Percentiles rank a stretch among this genome's conserved stretches.
phyloP scores from a whole-genome alignment of 2,888 invertebrate species.

The Caenorhabditis sinica region DNA sequence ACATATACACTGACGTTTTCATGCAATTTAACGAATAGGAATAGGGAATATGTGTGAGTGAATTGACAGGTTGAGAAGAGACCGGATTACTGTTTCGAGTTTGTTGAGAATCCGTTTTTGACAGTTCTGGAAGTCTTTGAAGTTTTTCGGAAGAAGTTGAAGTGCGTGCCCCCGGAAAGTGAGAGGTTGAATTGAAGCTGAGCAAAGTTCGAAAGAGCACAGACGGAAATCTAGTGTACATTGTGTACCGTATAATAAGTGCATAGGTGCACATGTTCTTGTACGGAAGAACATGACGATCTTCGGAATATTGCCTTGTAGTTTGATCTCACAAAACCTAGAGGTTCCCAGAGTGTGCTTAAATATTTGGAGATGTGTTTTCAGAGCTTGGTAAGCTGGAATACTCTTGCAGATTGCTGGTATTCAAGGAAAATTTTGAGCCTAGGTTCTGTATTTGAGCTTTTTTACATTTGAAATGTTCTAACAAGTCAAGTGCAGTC shows the following conservation, averaged over 20 bases:
- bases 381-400: too few species aligned
- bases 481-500: too few species aligned
- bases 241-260: too few species aligned
- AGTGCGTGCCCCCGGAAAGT: background rate
- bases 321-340: too few species aligned
- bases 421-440: too few species aligned
- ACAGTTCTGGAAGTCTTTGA: slow-evolving; percentile 46
- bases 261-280: slow-evolving; percentile 6
- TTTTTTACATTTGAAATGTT: too few species aligned
- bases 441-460: too few species aligned
- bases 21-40: slow-evolving; percentile 9
- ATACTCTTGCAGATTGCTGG: too few species aligned
- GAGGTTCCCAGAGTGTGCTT: too few species aligned
- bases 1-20: slow-evolving; percentile 38
- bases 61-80: slow-evolving; percentile 55
- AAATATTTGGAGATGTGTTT: too few species aligned
- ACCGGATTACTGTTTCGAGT: slow-evolving; percentile 50
- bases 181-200: background rate
- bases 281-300: background rate
- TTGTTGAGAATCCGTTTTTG: slow-evolving; percentile 38
- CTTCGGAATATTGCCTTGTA: background rate
- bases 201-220: slow-evolving; percentile 37
- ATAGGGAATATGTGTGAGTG: background rate
- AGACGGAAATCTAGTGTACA: background rate
- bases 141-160: background rate